These are phyloP conservation scores for Arctia plantaginis DNA, from an alignment of 2,888 invertebrate genomes.

Conservation along the genomic window DNA sequence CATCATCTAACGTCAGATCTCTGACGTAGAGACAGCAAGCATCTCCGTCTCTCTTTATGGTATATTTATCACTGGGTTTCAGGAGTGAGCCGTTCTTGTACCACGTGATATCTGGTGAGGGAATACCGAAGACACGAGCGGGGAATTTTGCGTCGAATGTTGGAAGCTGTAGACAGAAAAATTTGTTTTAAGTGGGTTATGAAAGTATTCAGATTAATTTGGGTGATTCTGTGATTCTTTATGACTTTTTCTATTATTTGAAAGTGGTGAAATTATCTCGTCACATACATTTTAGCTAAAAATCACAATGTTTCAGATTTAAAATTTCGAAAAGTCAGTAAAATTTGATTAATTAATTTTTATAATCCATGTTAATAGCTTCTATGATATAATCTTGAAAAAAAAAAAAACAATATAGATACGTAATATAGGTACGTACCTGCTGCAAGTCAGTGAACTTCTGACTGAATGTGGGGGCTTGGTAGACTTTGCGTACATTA, in stretches of 20 bases:
- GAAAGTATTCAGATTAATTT: background rate
- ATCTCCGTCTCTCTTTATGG: slow-evolving; percentile 92
- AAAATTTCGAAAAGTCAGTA: too few species aligned
- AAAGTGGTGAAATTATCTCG: too few species aligned
- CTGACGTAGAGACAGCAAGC: slow-evolving; percentile 91
- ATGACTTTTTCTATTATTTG: background rate
- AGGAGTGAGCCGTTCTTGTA: slow-evolving; percentile 93
- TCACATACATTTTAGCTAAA: background rate
- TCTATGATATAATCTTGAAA: background rate
- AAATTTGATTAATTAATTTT: too few species aligned
- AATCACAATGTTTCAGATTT: background rate
- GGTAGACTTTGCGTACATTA: slow-evolving; percentile 92
- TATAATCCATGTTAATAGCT: background rate
- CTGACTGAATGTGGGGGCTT: slow-evolving; percentile 93
- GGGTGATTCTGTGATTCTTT: background rate
- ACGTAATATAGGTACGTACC: slow-evolving; percentile 52
- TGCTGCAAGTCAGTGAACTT: slow-evolving; percentile 85
- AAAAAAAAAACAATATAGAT: background rate
- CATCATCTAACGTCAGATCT: slow-evolving; percentile 89
- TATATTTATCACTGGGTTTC: slow-evolving; percentile 89
- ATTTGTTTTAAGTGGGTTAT: background rate
- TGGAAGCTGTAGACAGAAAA: slow-evolving; percentile 83
- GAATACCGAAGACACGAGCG: slow-evolving; percentile 92
- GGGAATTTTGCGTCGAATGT: slow-evolving; percentile 93
- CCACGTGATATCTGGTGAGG: slow-evolving; percentile 95